Evolutionary conservation across 1,140 invertebrate species (phyloP).

Genomic region (Drosophila pseudoananassae): DNA sequence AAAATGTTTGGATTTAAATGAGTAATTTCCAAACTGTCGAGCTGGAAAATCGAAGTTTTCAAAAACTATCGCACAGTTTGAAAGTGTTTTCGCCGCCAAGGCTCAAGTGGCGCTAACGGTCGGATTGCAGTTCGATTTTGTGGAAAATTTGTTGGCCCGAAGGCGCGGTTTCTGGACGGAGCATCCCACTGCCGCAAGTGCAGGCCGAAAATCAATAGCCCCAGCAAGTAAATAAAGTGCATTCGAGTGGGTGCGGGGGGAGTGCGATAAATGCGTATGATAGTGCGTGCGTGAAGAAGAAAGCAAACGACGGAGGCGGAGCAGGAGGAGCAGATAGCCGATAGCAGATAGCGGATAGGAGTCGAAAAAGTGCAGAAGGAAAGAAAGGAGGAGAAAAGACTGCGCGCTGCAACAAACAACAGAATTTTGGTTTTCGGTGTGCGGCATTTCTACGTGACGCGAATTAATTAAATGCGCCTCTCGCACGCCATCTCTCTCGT

Average conservation of each 20-base stretch:
- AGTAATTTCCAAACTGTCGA: background rate
- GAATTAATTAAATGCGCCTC: constrained; percentile 66
- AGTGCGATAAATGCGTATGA: constrained; percentile 31
- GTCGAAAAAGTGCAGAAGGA: constrained; percentile 28
- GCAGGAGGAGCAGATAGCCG: background rate
- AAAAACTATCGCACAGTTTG: background rate
- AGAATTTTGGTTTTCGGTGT: constrained; percentile 18
- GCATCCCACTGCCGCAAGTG: constrained; percentile 12
- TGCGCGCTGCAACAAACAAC: constrained; percentile 28
- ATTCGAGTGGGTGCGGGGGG: constrained; percentile 39
- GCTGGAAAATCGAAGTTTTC: background rate
- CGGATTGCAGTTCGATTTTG: background rate
- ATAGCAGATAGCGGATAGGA: background rate
- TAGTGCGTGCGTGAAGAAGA: constrained; percentile 38
- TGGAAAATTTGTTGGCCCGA: background rate
- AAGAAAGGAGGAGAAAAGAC: constrained; percentile 9
- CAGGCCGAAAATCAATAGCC: constrained; percentile 74
- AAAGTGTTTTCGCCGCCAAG: too few relatives aligned
- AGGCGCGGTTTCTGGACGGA: background rate
- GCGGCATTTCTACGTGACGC: constrained; percentile 62
- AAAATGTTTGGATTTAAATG: background rate
- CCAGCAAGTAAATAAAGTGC: constrained; percentile 80
- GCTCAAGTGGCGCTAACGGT: background rate
- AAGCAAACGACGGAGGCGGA: constrained; percentile 17
- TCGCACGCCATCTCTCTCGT: constrained; percentile 8